phyloP scores from a whole-genome alignment of 2,888 invertebrate genomes.

The Himalopsyche anomala region DNA sequence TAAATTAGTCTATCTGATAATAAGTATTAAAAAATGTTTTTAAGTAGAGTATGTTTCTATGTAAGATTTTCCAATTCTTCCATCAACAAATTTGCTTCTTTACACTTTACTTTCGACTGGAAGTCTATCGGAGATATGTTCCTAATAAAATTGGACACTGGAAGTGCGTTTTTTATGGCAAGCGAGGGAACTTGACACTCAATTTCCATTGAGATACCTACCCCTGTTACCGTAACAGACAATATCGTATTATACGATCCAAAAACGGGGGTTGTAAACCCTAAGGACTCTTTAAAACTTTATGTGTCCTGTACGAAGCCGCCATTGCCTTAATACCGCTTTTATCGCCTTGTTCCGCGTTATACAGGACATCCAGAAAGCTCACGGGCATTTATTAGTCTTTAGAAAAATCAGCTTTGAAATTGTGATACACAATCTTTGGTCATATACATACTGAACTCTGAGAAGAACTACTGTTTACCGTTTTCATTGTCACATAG shows the following conservation, averaged over 20 bases:
- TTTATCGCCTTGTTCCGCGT: conserved; percentile 31
- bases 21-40: neutral
- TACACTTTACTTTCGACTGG: conserved; percentile 58
- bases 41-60: conserved; percentile 35
- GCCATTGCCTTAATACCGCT: conserved; percentile 49
- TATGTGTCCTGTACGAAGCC: conserved; percentile 59
- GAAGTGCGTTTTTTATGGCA: conserved; percentile 66
- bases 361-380: conserved; percentile 7
- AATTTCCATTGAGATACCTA: conserved; percentile 65
- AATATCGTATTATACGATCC: conserved; percentile 64
- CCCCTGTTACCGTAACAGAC: conserved; percentile 62
- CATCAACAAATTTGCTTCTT: conserved; percentile 59
- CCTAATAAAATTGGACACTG: conserved; percentile 66
- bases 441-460: no score
- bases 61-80: conserved; percentile 16
- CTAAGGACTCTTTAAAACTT: conserved; percentile 65
- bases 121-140: conserved; percentile 61
- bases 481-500: no score
- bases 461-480: no score
- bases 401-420: no score
- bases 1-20: no score
- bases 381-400: neutral
- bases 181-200: conserved; percentile 65
- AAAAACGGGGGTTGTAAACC: conserved; percentile 52
- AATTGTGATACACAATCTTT: neutral